Percentiles rank a stretch among this genome's conserved stretches.
Evolutionary conservation across 2,113 vertebrate species (phyloP).

Genomic region (Toxostoma redivivum): DNA sequence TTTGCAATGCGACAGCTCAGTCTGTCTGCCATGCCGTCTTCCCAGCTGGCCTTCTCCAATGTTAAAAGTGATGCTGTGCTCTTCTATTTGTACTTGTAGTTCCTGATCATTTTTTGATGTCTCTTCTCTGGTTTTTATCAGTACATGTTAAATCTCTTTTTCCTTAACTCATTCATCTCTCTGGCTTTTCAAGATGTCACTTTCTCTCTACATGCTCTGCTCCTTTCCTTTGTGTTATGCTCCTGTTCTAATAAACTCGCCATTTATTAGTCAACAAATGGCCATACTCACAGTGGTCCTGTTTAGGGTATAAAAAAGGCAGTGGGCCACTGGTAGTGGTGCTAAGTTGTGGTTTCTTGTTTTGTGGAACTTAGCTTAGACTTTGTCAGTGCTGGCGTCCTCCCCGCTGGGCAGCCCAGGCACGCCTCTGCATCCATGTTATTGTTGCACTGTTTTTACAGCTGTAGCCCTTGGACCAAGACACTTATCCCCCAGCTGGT

Average conservation of each 20-base stretch:
- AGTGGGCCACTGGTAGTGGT: not conserved
- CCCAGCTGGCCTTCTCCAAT: not conserved
- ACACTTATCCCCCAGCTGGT: not conserved
- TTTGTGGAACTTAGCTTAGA: not conserved
- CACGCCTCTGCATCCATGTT: not conserved
- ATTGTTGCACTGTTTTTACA: not conserved
- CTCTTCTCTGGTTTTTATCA: slow-evolving; percentile 5
- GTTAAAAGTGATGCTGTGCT: not conserved
- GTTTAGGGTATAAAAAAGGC: not conserved
- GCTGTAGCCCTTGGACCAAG: not conserved
- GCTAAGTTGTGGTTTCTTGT: not conserved
- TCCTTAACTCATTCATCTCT: not conserved
- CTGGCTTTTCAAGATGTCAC: not conserved
- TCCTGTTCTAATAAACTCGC: not conserved
- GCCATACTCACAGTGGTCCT: not conserved
- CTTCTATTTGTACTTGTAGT: slow-evolving; percentile 7
- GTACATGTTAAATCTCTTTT: not conserved
- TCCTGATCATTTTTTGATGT: slow-evolving; percentile 17
- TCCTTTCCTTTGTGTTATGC: not conserved
- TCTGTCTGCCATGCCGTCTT: not conserved
- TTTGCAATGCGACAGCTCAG: not conserved
- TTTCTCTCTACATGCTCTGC: not conserved
- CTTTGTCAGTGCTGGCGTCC: not conserved
- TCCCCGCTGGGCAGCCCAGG: not conserved
- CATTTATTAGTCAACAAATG: not conserved